A percentile compares a stretch with the other conserved stretches of the same genome.
Conservation (phyloP, 2,888 invertebrate species). For the Amorpha juglandis region DNA sequence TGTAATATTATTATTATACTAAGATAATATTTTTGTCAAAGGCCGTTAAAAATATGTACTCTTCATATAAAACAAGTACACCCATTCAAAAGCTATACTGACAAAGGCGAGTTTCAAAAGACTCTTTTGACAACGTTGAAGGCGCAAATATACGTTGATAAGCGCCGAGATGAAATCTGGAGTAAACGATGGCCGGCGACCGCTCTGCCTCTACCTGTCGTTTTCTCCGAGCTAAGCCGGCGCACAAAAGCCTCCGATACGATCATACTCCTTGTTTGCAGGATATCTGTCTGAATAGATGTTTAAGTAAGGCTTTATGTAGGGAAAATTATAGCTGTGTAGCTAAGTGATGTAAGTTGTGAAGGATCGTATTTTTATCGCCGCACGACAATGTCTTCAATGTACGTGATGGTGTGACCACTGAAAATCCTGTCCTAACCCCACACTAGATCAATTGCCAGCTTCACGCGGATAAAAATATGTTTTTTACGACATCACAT, state of each 20-base stretch:
- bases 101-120: slow-evolving; percentile 8
- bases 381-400: no score
- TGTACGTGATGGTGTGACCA: no score
- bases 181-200: slow-evolving; percentile 20
- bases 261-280: slow-evolving; percentile 13
- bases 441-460: no score
- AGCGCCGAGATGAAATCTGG: slow-evolving; percentile 12
- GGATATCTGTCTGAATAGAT: neutral
- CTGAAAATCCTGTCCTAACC: no score
- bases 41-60: no score
- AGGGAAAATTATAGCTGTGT: neutral
- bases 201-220: slow-evolving; percentile 22
- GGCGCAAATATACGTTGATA: slow-evolving; percentile 21
- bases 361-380: no score
- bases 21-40: no score
- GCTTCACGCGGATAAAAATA: no score
- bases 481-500: no score
- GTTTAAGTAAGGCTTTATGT: neutral
- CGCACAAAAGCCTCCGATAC: slow-evolving; percentile 17
- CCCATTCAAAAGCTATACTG: neutral
- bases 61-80: neutral
- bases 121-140: slow-evolving; percentile 8
- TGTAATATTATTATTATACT: no score
- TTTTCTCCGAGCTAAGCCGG: slow-evolving; percentile 6
- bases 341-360: no score